Base-by-base conservation (phyloP, 2,888 invertebrate species). In the Blomia tropicalis region DNA sequence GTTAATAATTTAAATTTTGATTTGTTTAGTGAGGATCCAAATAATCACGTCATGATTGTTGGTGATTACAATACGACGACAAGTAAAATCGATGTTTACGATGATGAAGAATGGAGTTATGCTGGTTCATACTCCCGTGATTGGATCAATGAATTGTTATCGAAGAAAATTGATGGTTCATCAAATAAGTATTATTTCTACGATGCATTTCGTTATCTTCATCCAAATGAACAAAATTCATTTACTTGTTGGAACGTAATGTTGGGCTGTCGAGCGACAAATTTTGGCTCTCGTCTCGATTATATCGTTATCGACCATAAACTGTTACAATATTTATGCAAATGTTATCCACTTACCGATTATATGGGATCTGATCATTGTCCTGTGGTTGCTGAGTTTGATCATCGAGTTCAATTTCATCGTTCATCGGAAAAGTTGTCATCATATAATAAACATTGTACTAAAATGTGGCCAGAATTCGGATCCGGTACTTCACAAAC, bases 1-100 rank as follows among this genome's bases (percentile, higher is more conserved):
- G 51, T 11, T 11, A 25, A 11, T 47, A 47, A 47, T 19, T 47
- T 19, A 47, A 47, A 47, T 7, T 11, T 47, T 47, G n/a, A 11
- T 47, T 11, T 47, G 3, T 64, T 72, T 29, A 56, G 30, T n/a
- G 30, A 29, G 22, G 4, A 29, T 56, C 7, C 23, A 17, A 76
- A 76, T 23, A 71, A 71, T 63, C 72, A 74, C 67, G 77, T 78
- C n/a, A 70, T 78, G 19, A 71, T 78, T 29, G 68, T 76, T 4
- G 78, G 78, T 14, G 78, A 78, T 67, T 68, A 78, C 22, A 78
- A 78, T 69, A 73, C 73, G 3, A 70, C 73, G 14, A 77, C 77
- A 66, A 71, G n/a, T n/a, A 11, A 14, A 53, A 25, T 60, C 2
- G 51, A 51, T 31, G 36, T 30, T 2, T 60, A 53, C 51, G 14